Conservation (phyloP, 2,113 vertebrate genomes). For the Mixornis gularis region DNA sequence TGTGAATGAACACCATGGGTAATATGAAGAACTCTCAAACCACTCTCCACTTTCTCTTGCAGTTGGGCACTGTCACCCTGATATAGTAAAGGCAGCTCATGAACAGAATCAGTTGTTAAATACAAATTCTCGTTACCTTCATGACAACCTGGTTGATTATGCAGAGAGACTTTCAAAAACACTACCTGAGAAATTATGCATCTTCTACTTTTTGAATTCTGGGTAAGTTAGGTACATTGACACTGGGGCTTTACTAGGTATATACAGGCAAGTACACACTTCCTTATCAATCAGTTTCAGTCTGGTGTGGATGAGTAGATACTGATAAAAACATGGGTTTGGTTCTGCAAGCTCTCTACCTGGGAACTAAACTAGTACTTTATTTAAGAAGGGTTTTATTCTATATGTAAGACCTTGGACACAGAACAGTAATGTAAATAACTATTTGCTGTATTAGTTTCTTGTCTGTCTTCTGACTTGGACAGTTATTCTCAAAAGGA, state of each 20-base stretch:
- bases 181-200: conserved; percentile 79
- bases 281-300: background rate
- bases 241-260: background rate
- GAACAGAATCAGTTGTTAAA: conserved; percentile 87
- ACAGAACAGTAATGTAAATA: background rate
- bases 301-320: background rate
- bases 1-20: background rate
- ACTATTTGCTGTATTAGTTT: background rate
- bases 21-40: background rate
- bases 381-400: background rate
- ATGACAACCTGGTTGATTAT: conserved; percentile 87
- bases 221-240: conserved; percentile 72
- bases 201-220: conserved; percentile 94
- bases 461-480: background rate
- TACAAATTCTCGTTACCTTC: conserved; percentile 88
- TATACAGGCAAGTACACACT: background rate
- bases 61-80: conserved; percentile 94
- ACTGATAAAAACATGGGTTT: background rate
- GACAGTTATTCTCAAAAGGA: background rate
- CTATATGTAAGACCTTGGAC: background rate
- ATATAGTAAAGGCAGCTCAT: conserved; percentile 82
- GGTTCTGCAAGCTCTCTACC: background rate
- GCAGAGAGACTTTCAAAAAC: conserved; percentile 82
- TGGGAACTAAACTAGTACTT: background rate
- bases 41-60: conserved; percentile 8